These are phyloP conservation scores for Atopsyche davidsoni DNA, from an alignment of 1,140 invertebrate species.

Conservation along the genomic window DNA sequence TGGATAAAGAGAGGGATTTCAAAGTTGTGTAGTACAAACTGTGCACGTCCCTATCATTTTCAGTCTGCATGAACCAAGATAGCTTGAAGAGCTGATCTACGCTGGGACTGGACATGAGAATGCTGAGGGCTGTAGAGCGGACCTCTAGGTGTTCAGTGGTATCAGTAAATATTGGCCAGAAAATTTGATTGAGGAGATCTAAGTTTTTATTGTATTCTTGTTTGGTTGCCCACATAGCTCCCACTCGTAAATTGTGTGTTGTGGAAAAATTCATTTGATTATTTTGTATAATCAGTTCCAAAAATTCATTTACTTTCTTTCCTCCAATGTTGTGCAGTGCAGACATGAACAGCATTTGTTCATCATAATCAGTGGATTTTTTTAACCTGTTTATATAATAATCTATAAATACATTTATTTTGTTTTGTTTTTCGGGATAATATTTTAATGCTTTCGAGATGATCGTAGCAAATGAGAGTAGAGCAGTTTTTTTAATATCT, in stretches of 20 bases:
- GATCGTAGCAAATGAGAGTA: conserved; percentile 39
- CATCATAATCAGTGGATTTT: conserved; percentile 19
- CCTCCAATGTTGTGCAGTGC: conserved; percentile 32
- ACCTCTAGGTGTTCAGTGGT: conserved; percentile 32
- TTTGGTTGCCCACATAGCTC: conserved; percentile 35
- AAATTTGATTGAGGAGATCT: conserved; percentile 33
- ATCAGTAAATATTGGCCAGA: conserved; percentile 42
- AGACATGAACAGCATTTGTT: conserved; percentile 27
- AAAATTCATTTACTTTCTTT: conserved; percentile 24
- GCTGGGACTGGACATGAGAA: conserved; percentile 37
- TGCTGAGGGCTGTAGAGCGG: conserved; percentile 37
- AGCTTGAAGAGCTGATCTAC: conserved; percentile 36
- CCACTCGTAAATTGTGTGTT: conserved; percentile 33
- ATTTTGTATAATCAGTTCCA: conserved; percentile 28
- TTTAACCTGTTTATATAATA: conserved; percentile 31
- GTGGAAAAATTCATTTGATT: conserved; percentile 23
- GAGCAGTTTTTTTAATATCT: conserved; percentile 33
- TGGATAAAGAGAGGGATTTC: conserved; percentile 35
- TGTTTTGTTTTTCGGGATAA: conserved; percentile 15
- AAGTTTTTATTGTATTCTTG: conserved; percentile 29
- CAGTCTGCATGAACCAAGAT: conserved; percentile 40
- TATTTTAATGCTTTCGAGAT: conserved; percentile 35
- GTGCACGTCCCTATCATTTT: conserved; percentile 39
- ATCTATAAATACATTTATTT: conserved; percentile 21
- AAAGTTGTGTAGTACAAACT: conserved; percentile 42